phyloP scores from a whole-genome alignment of 2,797 vertebrate species.

The Ambastaia sidthimunki region DNA sequence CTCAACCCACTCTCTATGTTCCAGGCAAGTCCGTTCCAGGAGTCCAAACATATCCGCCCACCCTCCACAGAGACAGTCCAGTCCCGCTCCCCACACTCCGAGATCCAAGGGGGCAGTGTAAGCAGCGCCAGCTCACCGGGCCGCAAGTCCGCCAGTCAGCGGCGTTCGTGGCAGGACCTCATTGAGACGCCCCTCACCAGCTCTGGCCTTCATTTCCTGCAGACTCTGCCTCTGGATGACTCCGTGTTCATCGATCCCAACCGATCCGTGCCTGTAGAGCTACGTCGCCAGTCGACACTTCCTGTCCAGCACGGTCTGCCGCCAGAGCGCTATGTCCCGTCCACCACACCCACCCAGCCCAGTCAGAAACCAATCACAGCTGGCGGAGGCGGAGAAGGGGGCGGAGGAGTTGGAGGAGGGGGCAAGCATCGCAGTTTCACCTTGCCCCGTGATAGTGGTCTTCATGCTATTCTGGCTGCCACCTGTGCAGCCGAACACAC shows the following conservation, averaged over 20 bases:
- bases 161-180: conserved; percentile 97
- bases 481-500: conserved; percentile 78
- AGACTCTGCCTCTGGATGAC: conserved; percentile 92
- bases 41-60: conserved; percentile 91
- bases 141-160: conserved; percentile 87
- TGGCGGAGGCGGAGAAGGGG: conserved; percentile 67
- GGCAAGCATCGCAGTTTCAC: conserved; percentile 97
- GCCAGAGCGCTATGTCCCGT: conserved; percentile 89
- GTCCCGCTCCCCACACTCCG: conserved; percentile 89
- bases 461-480: conserved; percentile 90
- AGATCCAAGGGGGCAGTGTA: conserved; percentile 74
- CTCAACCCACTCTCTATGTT: conserved; percentile 30
- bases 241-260: conserved; percentile 81
- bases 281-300: conserved; percentile 92
- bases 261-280: conserved; percentile 84
- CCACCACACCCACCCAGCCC: conserved; percentile 78
- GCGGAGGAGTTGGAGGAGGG: conserved; percentile 60
- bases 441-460: conserved; percentile 93
- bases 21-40: conserved; percentile 93
- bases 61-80: conserved; percentile 95
- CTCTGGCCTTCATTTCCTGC: conserved; percentile 92
- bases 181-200: conserved; percentile 90
- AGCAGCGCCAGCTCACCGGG: conserved; percentile 82
- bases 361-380: conserved; percentile 64
- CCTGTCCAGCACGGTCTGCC: conserved; percentile 90